A percentile compares a stretch with the other conserved stretches of the same genome.
These are phyloP conservation scores for Papilio aristodemus DNA, from an alignment of 1,140 invertebrate species.

Conservation along the genomic window DNA sequence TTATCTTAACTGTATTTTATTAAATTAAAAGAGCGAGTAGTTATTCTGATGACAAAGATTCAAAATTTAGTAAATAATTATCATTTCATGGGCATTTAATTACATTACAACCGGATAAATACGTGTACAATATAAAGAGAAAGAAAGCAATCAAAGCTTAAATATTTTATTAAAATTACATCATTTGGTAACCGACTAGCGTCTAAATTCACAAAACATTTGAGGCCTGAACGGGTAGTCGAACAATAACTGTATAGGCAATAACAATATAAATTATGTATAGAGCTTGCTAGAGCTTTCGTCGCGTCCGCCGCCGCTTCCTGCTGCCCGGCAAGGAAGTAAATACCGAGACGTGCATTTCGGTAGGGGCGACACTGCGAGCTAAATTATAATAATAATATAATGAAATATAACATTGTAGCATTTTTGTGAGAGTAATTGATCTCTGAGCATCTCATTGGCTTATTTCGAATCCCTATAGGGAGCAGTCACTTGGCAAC, in stretches of 20 bases:
- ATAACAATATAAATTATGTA: conserved; percentile 42
- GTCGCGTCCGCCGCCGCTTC: conserved; percentile 50
- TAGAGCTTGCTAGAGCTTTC: conserved; percentile 51
- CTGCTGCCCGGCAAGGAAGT: conserved; percentile 66
- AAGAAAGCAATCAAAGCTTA: no score
- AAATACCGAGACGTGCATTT: conserved; percentile 55
- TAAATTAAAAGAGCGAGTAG: no score
- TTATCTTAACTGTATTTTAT: no score
- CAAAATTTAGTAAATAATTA: no score
- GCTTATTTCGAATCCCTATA: no score
- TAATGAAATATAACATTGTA: not conserved
- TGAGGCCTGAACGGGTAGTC: conserved; percentile 32
- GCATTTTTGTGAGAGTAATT: no score
- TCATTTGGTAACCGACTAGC: conserved; percentile 7
- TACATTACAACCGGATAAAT: no score
- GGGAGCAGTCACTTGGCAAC: no score
- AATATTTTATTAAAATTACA: not conserved
- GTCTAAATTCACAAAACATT: conserved; percentile 13
- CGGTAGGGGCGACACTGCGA: conserved; percentile 43
- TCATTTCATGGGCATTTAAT: no score
- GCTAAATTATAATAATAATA: conserved; percentile 2
- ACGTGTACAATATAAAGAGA: no score
- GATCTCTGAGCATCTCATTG: no score
- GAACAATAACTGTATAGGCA: conserved; percentile 40
- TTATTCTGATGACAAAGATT: no score